phyloP scores from a whole-genome alignment of 2,888 invertebrate species.

The Eilema caniola region DNA sequence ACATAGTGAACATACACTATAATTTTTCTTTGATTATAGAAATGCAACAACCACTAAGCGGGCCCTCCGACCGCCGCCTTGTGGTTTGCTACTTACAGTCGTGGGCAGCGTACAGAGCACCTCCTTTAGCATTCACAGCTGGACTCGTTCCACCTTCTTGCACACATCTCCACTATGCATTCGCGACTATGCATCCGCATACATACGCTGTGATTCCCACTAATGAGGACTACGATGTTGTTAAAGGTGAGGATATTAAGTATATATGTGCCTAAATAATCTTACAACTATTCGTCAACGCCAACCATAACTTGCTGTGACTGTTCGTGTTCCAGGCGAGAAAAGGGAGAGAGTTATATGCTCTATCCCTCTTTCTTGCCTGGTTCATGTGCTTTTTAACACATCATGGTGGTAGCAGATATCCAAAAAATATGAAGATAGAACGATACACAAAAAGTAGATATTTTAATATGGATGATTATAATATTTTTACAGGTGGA shows the following conservation, averaged over 20 bases:
- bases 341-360: too few species aligned
- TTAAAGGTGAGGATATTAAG: conserved; percentile 87
- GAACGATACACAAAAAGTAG: neutral
- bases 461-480: neutral
- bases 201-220: conserved; percentile 88
- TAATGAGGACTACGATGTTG: conserved; percentile 90
- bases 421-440: too few species aligned
- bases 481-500: conserved; percentile 85
- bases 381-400: too few species aligned
- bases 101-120: conserved; percentile 89
- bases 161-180: conserved; percentile 92
- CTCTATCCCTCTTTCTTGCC: too few species aligned
- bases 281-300: too few species aligned
- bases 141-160: conserved; percentile 89
- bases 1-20: neutral
- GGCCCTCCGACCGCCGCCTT: conserved; percentile 64
- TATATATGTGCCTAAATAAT: neutral
- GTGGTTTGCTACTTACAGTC: conserved; percentile 91
- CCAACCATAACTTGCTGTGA: too few species aligned
- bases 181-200: conserved; percentile 90
- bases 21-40: conserved; percentile 49
- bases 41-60: conserved; percentile 75
- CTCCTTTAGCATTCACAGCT: conserved; percentile 89
- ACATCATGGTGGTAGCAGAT: too few species aligned
- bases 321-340: too few species aligned